Base-by-base conservation (phyloP, 2,888 invertebrate species). In the Heliconius sara region DNA sequence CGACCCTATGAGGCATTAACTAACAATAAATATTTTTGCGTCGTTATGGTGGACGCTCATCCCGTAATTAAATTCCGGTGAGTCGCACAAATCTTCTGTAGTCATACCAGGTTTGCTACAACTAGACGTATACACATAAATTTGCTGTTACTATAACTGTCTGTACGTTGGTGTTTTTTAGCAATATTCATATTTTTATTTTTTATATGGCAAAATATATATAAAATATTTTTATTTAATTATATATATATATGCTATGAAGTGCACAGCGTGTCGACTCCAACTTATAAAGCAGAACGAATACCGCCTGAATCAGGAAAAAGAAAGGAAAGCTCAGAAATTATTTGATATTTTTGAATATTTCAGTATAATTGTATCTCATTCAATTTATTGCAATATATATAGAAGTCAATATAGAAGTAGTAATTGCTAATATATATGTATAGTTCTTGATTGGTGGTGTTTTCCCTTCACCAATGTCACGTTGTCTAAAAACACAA, bases 21-120 rank as follows among this genome's bases (percentile, higher is more conserved):
- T 90, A 86, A 92, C 94, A 92, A 93, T 95, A 94, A 95, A 95
- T 95, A 95, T 95, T 94, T 95, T 95, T 93, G 93, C 93, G 89
- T 90, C 92, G 92, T 93, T 93, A 91, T 89, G 89, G 90, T 89
- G 87, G 88, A 90, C 89, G 90, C 88, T 89, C 86, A 86, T 89
- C 89, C 88, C 89, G 92, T 95, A 95, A 95, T 95, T 95, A 95
- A 95, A 95, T 95, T 95, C 95, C 94, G 89, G 89, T 91, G 92
- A 91, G 91, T 92, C 93, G 90, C 93, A 95, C 95, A 94, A 95
- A 95, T 95, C 85, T 85, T 85, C 85, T 27, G 2, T 52, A 52
- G 70, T 84, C 75, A 78, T 83, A 81, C 75, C 76, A 76, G 68
- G 22, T 77, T 76, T 63, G 73, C 71, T 76, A 77, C 77, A 73